Conservation (phyloP, 30 jellyfish, hydroid and myxozoan genomes). For the Rhopilema esculentum region DNA sequence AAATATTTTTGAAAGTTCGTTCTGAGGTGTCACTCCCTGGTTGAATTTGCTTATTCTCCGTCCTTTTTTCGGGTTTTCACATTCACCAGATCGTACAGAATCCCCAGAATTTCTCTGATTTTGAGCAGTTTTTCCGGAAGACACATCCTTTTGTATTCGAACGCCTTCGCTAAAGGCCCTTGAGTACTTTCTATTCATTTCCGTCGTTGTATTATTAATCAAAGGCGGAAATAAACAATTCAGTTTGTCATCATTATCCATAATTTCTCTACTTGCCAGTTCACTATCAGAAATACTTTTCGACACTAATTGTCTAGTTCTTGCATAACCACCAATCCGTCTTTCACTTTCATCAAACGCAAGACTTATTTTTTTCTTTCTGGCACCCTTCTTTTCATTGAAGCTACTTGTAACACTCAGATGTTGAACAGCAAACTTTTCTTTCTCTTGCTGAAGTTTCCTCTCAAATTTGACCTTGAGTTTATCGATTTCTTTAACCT, state of each 20-base stretch:
- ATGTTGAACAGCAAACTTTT: conserved; percentile 65
- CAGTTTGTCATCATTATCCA: not conserved
- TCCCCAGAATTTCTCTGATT: not conserved
- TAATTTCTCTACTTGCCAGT: not conserved
- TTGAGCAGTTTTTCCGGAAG: not conserved
- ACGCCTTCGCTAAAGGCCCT: conserved; percentile 30
- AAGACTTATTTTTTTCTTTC: conserved; percentile 58
- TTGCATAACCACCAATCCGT: not conserved
- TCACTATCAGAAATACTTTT: conserved; percentile 5
- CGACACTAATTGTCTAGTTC: not conserved
- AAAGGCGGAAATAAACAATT: conserved; percentile 33
- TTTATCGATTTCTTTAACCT: conserved; percentile 58
- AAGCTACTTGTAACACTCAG: conserved; percentile 15
- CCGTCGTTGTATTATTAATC: not conserved
- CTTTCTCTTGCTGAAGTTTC: conserved; percentile 47
- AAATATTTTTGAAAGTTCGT: not conserved
- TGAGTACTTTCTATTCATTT: not conserved
- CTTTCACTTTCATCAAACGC: conserved; percentile 12
- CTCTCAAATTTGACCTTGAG: conserved; percentile 31
- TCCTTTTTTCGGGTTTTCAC: not conserved
- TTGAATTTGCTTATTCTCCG: not conserved
- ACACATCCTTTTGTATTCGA: not conserved
- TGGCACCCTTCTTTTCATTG: conserved; percentile 8
- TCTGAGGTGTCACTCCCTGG: not conserved
- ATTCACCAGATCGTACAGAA: not conserved